Evolutionary conservation across 2,797 vertebrate species (phyloP).

Genomic region (Synanceia verrucosa): DNA sequence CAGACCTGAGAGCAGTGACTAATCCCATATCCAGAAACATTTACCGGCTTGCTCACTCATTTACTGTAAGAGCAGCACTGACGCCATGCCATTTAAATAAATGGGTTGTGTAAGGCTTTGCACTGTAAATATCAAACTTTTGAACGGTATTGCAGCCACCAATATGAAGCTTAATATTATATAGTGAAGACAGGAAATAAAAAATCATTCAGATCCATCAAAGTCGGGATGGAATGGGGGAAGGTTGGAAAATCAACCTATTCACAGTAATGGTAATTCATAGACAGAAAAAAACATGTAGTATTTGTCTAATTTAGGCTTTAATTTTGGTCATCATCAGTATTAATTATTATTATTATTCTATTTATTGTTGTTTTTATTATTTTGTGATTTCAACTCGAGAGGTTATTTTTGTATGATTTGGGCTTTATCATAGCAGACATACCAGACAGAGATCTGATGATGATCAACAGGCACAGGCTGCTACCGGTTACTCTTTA

Average conservation of each 20-base stretch:
- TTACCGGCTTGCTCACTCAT: background rate
- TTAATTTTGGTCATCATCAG: no score
- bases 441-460: no score
- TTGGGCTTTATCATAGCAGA: no score
- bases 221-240: slow-evolving; percentile 34
- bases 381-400: no score
- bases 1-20: slow-evolving; percentile 17
- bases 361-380: no score
- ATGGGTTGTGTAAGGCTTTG: background rate
- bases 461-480: no score
- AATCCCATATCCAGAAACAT: slow-evolving; percentile 17
- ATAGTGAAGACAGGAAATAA: slow-evolving; percentile 4
- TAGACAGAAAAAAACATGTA: no score
- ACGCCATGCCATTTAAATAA: background rate
- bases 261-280: slow-evolving; percentile 43
- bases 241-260: slow-evolving; percentile 33
- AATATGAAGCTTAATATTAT: background rate
- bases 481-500: no score
- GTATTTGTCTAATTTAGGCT: no score
- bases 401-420: no score
- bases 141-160: background rate
- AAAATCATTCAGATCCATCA: slow-evolving; percentile 28
- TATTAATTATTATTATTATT: no score
- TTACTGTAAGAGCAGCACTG: slow-evolving; percentile 24
- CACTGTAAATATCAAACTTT: background rate